A percentile compares a stretch with the other conserved stretches of the same genome.
phyloP scores from a whole-genome alignment of 2,113 vertebrate species.

The Oenanthe oenanthe region DNA sequence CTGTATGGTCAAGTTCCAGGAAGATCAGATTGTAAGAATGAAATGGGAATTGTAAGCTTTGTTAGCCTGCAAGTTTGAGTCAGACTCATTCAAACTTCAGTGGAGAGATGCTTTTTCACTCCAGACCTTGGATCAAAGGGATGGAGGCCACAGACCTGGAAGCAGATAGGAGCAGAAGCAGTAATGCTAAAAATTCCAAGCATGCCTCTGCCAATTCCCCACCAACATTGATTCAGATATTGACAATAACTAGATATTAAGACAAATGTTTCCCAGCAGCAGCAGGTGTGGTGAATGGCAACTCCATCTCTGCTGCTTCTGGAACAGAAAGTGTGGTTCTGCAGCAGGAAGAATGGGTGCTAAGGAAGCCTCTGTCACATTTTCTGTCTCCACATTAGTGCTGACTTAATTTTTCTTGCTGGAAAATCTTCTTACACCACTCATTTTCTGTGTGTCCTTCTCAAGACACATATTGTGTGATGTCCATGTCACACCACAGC shows the following conservation, averaged over 20 bases:
- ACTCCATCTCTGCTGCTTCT: background rate
- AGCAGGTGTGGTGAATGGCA: background rate
- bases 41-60: background rate
- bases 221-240: background rate
- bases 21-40: background rate
- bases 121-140: background rate
- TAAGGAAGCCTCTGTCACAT: background rate
- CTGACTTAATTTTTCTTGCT: background rate
- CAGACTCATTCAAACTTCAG: background rate
- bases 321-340: background rate
- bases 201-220: background rate
- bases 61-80: background rate
- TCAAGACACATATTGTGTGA: background rate
- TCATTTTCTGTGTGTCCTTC: background rate
- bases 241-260: background rate
- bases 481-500: fast-evolving
- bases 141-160: fast-evolving
- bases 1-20: background rate
- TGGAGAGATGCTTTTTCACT: background rate
- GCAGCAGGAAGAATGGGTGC: background rate
- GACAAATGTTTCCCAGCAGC: background rate
- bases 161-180: background rate
- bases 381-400: background rate
- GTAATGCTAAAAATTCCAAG: background rate
- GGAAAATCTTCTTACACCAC: background rate